Base-by-base conservation (phyloP, 2,888 invertebrate genomes). In the Lasioglossum morio region DNA sequence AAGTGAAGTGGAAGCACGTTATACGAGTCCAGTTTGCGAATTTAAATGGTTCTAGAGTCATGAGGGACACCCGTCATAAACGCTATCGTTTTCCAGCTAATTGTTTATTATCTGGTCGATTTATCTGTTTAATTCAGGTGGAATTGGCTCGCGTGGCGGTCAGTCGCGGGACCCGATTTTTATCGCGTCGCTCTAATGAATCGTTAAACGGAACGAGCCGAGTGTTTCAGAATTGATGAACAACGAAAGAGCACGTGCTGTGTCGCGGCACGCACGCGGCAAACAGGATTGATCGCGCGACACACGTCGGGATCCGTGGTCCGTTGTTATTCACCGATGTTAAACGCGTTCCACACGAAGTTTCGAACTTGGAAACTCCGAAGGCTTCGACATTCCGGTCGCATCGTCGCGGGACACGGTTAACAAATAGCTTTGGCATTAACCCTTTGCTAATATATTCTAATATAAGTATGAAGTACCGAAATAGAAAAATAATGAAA, bases 391-490 rank as follows among this genome's bases (percentile, higher is more conserved):
- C 90, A 88, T 87, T 79, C 82, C 2, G 80, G 82, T 53, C 84
- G 70, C 60, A 16, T 23, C n/a, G 48, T 19, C 81, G 82, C 66
- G 69, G 40, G 73, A 82, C 72, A 73, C 79, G 85, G 86, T 91
- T 93, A 91, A 92, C 90, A 91, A 63, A 92, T 90, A 92, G 92
- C 92, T 92, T 90, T 91, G 92, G 92, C 84, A 89, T 91, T 93
- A 93, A 93, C 10, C 40, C 10, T 40, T 12, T 40, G 40, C 40
- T 10, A 37, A 34, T 34, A 34, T 34, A 34, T 34, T 2, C 34
- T 34, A 3, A 34, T 34, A 34, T 34, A 34, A 2, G 34, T 34
- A 34, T 34, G 34, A 34, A 34, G 34, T 34, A 30, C 30, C 30
- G 30, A 30, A 30, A 30, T 30, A 30, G 30, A 34, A 34, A 34